Base-by-base conservation (phyloP, 2,888 invertebrate genomes). In the Pammene aurita region DNA sequence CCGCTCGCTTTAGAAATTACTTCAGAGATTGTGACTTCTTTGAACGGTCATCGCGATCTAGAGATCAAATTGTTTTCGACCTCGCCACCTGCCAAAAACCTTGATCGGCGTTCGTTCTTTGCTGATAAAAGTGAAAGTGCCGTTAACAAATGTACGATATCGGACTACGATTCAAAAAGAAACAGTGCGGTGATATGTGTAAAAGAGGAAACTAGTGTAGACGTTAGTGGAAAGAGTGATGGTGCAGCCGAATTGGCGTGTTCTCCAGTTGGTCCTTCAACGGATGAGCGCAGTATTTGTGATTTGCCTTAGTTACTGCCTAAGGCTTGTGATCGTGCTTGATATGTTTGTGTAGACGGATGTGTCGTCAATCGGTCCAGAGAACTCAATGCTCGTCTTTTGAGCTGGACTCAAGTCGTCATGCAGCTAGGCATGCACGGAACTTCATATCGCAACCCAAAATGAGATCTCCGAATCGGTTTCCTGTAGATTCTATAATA, bases 21-120 rank as follows among this genome's bases (percentile, higher is more conserved):
- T 42, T 96, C 96, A 44, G 95, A 96, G 81, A 96, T 96, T 76
- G 95, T 96, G 74, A 96, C 96, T 35, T 96, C 96, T 55, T 94
- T 94, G 76, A 95, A 96, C 82, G 96, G 96, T 56, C 96, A 96
- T 82, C 93, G 96, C 71, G 96, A 96, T 86, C 89, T 96, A 82
- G 96, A 96, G 89, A 96, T 96, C 77, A 96, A 95, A 84, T 95
- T 96, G 87, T 96, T 95, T 87, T 95, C 95, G 75, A 93, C 94
- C 77, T 93, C 94, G 80, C 93, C 93, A 74, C 86, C 92, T 81
- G 89, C 90, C 75, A 84, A 88, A 75, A 87, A 85, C 84, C 81
- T 85, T 80, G 89, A 89, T 75, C 87, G 87, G 76, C 86, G 88
- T 79, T 89, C 91, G 82, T 92, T 92, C 84, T 90, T 92, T 80